These are phyloP conservation scores for Atherinomorus stipes DNA, from an alignment of 2,113 vertebrate species.

Conservation along the genomic window DNA sequence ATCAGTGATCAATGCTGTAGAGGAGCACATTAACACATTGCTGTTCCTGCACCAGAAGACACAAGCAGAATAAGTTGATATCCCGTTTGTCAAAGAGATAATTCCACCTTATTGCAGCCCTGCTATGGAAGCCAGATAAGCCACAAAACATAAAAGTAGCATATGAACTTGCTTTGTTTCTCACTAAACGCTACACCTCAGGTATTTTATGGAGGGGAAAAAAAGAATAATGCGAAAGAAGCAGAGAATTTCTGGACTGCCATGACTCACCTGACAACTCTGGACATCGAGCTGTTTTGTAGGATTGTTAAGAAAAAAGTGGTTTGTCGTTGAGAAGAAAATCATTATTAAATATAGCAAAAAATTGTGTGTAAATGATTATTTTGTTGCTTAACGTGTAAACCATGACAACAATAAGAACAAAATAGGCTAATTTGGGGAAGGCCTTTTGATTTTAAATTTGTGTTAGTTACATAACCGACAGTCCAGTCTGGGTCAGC, in stretches of 20 bases:
- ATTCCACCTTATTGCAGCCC: constrained; percentile 67
- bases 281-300: not conserved
- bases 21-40: not conserved
- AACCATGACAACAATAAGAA: not conserved
- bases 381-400: not conserved
- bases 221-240: too few species aligned
- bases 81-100: too few species aligned
- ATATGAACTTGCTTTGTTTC: constrained; percentile 23
- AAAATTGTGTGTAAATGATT: not conserved
- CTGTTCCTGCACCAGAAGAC: constrained; percentile 16
- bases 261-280: too few species aligned
- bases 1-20: constrained; percentile 15
- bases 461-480: constrained; percentile 42
- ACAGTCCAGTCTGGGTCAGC: constrained; percentile 28
- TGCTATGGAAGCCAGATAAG: constrained; percentile 81
- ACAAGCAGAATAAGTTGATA: constrained; percentile 60
- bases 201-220: too few species aligned
- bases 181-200: constrained; percentile 39
- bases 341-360: too few species aligned
- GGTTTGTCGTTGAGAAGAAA: too few species aligned
- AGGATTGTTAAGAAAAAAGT: too few species aligned
- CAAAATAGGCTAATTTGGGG: constrained; percentile 12
- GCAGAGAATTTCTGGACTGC: too few species aligned
- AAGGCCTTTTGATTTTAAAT: constrained; percentile 10
- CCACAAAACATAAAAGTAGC: constrained; percentile 25